Evolutionary conservation across 1,140 invertebrate species (phyloP).

Genomic region (Drosophila lacertosa): DNA sequence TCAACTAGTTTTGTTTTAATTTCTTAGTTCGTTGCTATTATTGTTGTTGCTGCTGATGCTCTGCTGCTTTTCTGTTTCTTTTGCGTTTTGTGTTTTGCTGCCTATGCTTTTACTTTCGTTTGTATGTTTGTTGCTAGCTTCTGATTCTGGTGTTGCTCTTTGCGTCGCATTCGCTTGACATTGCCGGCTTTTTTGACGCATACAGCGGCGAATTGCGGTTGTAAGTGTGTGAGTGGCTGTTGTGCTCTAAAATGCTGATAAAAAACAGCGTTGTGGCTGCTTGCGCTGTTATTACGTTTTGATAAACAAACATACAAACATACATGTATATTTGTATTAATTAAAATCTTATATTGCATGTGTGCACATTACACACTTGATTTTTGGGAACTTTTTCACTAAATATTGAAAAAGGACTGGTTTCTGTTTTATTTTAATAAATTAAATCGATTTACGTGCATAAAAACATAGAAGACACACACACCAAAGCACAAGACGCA

Average conservation of each 20-base stretch:
- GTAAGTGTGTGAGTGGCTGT: constrained; percentile 12
- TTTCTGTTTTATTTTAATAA: constrained; percentile 68
- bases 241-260: constrained; percentile 63
- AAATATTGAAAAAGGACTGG: constrained; percentile 33
- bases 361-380: constrained; percentile 28
- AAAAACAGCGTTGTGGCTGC: constrained; percentile 38
- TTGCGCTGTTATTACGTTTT: constrained; percentile 48
- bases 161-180: constrained; percentile 54
- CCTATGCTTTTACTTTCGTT: constrained; percentile 77
- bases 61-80: constrained; percentile 20
- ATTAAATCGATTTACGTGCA: constrained; percentile 71
- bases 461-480: constrained; percentile 48
- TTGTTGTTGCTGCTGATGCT: constrained; percentile 21
- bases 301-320: constrained; percentile 36
- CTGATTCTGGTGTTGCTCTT: constrained; percentile 39
- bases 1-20: constrained; percentile 45
- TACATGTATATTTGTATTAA: constrained; percentile 41
- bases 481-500: constrained; percentile 48
- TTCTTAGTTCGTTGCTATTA: constrained; percentile 30
- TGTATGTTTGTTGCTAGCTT: constrained; percentile 53
- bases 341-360: constrained; percentile 48
- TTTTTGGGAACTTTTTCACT: constrained; percentile 22
- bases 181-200: constrained; percentile 77
- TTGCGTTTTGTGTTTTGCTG: constrained; percentile 29
- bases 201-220: constrained; percentile 45